Conservation (phyloP, 2,888 invertebrate genomes). For the Ormia ochracea region DNA sequence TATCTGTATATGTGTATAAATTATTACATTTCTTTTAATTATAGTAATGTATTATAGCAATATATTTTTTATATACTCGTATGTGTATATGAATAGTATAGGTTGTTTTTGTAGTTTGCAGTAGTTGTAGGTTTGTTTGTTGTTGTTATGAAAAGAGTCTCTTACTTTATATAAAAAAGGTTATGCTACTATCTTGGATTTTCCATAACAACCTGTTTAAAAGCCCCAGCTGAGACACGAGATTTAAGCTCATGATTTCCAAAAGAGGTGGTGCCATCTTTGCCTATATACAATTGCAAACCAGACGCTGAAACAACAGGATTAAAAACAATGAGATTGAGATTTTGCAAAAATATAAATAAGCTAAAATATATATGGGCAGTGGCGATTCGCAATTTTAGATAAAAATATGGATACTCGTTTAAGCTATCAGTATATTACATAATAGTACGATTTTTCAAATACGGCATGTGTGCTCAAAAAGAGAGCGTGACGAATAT, state of each 20-base stretch:
- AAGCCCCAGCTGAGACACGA: slow-evolving; percentile 84
- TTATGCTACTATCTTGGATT: slow-evolving; percentile 83
- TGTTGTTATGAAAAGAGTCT: slow-evolving; percentile 43
- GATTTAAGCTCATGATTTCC: slow-evolving; percentile 89
- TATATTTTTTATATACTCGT: slow-evolving; percentile 12
- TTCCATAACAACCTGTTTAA: slow-evolving; percentile 87
- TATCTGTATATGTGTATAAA: slow-evolving; percentile 30
- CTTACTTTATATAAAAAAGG: slow-evolving; percentile 48
- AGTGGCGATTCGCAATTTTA: too few species aligned
- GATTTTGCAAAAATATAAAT: too few species aligned
- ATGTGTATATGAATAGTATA: slow-evolving; percentile 20
- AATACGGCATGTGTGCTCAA: too few species aligned
- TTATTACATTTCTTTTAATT: slow-evolving; percentile 34
- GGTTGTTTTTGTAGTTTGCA: slow-evolving; percentile 46
- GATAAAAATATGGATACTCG: too few species aligned
- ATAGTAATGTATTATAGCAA: slow-evolving; percentile 26
- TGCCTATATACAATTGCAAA: slow-evolving; percentile 91
- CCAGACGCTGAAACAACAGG: slow-evolving; percentile 84
- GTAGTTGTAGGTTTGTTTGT: slow-evolving; percentile 56
- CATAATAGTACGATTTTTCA: too few species aligned
- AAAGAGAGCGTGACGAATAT: too few species aligned
- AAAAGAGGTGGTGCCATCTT: slow-evolving; percentile 92
- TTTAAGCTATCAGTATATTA: too few species aligned
- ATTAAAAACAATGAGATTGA: too few species aligned
- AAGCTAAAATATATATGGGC: too few species aligned